Conservation (phyloP, 1,140 invertebrate species). For the Diprion similis region DNA sequence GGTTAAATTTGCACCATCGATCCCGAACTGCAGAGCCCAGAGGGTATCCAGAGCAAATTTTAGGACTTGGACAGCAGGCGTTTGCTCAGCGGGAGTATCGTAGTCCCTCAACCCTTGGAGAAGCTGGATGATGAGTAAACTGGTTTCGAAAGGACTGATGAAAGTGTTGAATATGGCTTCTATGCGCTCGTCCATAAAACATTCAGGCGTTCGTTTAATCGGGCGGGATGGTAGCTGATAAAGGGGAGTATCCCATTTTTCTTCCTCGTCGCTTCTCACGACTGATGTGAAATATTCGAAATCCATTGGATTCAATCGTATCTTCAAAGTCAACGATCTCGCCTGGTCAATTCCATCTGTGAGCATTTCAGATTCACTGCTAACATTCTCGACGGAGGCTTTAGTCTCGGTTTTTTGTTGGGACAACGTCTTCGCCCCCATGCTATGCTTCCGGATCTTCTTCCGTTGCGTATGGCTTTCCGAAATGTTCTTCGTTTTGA, state of each 20-base stretch:
- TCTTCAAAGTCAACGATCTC: conserved; percentile 64
- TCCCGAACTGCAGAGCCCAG: conserved; percentile 67
- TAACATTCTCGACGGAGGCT: conserved; percentile 29
- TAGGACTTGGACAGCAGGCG: conserved; percentile 66
- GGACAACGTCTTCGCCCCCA: conserved; percentile 2
- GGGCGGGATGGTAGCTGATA: conserved; percentile 39
- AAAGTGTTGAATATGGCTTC: conserved; percentile 62
- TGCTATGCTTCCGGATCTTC: conserved; percentile 24
- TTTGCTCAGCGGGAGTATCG: conserved; percentile 64
- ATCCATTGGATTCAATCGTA: conserved; percentile 67
- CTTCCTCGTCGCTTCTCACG: conserved; percentile 64
- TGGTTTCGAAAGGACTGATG: conserved; percentile 66
- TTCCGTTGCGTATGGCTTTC: conserved; percentile 23
- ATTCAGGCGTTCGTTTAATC: conserved; percentile 58
- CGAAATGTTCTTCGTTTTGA: conserved; percentile 13
- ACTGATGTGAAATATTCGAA: conserved; percentile 71
- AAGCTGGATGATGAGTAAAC: conserved; percentile 66
- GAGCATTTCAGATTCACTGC: conserved; percentile 63
- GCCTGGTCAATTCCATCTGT: conserved; percentile 63
- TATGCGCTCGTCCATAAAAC: conserved; percentile 64
- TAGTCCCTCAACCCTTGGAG: conserved; percentile 66
- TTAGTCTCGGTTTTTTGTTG: conserved; percentile 14
- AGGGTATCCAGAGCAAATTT: conserved; percentile 69
- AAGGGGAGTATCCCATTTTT: conserved; percentile 38
- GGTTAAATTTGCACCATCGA: conserved; percentile 43